Evolutionary conservation across 2,888 invertebrate genomes (phyloP).

Genomic region (Caenorhabditis becei): DNA sequence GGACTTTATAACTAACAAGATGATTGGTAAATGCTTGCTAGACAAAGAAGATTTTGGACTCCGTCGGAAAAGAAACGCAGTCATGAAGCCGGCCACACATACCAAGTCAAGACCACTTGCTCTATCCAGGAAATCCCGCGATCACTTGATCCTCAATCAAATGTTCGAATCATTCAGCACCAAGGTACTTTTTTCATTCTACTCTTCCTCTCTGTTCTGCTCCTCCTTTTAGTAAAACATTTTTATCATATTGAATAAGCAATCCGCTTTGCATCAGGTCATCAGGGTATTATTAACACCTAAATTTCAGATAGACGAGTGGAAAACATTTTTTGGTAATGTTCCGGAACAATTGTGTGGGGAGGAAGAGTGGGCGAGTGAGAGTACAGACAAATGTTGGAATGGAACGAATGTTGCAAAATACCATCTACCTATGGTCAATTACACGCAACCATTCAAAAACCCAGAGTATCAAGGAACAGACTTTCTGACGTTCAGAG

Average conservation of each 20-base stretch:
- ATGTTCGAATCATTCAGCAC: conserved; percentile 47
- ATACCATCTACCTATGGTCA: conserved; percentile 32
- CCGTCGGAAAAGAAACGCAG: conserved; percentile 4
- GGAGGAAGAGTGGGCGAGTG: conserved; percentile 42
- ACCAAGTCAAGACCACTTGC: background rate
- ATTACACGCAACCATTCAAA: conserved; percentile 37
- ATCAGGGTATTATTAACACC: conserved; percentile 2
- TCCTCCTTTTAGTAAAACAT: conserved; percentile 21
- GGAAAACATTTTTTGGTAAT: conserved; percentile 45
- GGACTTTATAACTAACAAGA: conserved; percentile 58
- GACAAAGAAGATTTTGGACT: conserved; percentile 22
- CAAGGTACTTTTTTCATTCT: conserved; percentile 27
- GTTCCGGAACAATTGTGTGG: conserved; percentile 42
- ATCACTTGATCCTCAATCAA: conserved; percentile 56
- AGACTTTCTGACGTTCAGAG: conserved; percentile 51
- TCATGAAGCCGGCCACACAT: background rate
- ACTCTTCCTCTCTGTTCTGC: conserved; percentile 9
- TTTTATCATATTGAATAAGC: background rate
- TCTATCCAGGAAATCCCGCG: conserved; percentile 24
- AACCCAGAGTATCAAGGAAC: conserved; percentile 55
- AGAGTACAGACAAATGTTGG: conserved; percentile 43
- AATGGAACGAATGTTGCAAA: conserved; percentile 52
- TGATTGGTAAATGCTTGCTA: conserved; percentile 49
- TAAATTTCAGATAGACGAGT: conserved; percentile 46
- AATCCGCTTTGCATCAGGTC: conserved; percentile 39